These are phyloP conservation scores for Emydocephalus ijimae DNA, from an alignment of 2,113 vertebrate species.

Conservation along the genomic window DNA sequence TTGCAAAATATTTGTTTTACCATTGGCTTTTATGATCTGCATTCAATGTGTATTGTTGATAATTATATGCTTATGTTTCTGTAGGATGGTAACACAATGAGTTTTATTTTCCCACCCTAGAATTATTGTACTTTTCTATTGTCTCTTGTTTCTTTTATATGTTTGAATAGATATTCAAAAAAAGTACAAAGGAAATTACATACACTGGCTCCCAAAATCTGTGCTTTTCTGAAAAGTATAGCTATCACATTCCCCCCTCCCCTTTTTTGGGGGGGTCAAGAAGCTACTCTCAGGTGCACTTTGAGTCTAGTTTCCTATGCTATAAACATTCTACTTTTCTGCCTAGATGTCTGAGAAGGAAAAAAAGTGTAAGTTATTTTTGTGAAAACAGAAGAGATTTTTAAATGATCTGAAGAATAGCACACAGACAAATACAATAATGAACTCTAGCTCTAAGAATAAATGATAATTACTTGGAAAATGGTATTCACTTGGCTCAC, in stretches of 20 bases:
- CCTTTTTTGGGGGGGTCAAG: slow-evolving; percentile 26
- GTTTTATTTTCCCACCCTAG: slow-evolving; percentile 29
- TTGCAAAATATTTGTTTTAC: slow-evolving; percentile 38
- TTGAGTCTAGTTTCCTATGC: neutral
- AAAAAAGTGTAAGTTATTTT: neutral
- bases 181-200: neutral
- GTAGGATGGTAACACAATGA: slow-evolving; percentile 28
- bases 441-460: neutral
- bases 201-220: neutral
- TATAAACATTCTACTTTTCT: slow-evolving; percentile 7
- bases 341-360: neutral
- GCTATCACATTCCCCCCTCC: neutral
- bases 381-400: neutral
- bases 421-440: neutral
- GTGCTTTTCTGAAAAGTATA: neutral
- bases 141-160: slow-evolving; percentile 23
- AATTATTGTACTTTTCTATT: slow-evolving; percentile 18
- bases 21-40: slow-evolving; percentile 62
- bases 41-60: slow-evolving; percentile 46
- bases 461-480: slow-evolving; percentile 28
- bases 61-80: slow-evolving; percentile 64
- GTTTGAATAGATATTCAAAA: neutral
- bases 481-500: slow-evolving; percentile 11
- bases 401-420: neutral
- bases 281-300: slow-evolving; percentile 77